Base-by-base conservation (phyloP, 2,113 vertebrate species). In the Tychaedon coryphoeus region DNA sequence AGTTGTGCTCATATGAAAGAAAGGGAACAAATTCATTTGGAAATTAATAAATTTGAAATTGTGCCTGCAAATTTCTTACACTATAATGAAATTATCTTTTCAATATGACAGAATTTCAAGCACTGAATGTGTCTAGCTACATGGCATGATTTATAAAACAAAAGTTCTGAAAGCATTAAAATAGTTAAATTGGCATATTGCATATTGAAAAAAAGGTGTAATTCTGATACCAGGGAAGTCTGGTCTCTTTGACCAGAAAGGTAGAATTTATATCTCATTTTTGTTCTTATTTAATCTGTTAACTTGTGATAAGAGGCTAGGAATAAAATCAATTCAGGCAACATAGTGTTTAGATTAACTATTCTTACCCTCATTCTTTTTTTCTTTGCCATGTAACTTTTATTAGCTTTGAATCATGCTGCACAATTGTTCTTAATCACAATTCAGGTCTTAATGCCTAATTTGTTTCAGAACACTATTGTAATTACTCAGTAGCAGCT, bases 381-480 rank as follows among this genome's bases (percentile, higher is more conserved):
- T 85, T 89, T 31, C 6, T 84, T 79, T 92, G 50, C 40, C 5
- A 11, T 25, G 29, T 80, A 67, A 79, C 75, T 86, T 90, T 86
- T 92, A 76, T 91, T 93, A 70, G 64, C 77, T 92, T 93, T 88
- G 81, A 93, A 56, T 94, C 56, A 33, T 90, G 56, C 47, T 80
- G 36, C 56, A 60, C 25, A 48, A 87, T 66, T 83, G 56, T 96
- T 95, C 71, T 95, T 86, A 95, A 86, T 94, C 74, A 86, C 77
- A 85, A 3, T 72, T 91, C 70, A 60, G 83, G 67, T 78, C 87
- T 64, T 96, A 94, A 94, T 94, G 96, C 96, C 90, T 95, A 93
- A 94, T 94, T 91, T 95, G 90, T 95, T 94, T 88, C 78, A 93
- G 95, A 96, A 93, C 90, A 67, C 40, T 79, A 2, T 61, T 81